Base-by-base conservation (phyloP, 2,888 invertebrate genomes). In the Nomada fucata region DNA sequence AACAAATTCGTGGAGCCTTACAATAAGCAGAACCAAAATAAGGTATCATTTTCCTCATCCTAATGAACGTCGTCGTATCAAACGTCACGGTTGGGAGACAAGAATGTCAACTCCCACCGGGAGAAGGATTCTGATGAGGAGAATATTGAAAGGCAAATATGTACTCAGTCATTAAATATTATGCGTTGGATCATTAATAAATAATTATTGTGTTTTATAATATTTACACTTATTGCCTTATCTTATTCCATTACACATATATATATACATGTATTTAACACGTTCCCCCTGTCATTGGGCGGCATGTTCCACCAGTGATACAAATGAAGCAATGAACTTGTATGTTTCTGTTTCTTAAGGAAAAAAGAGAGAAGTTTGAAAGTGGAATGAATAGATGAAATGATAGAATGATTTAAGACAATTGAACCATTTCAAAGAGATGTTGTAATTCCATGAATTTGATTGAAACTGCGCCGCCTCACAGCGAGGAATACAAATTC, bases 1-100 rank as follows among this genome's bases (percentile, higher is more conserved):
- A 15, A 47, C 75, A 11, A 86, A 61, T 65, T 67, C 60, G 47
- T 93, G 93, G 92, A 89, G 87, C 53, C 74, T 90, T 23, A 90
- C 88, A 9, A 79, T 88, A 0, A 70, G 86, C 9, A 88, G 95
- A 76, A 95, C 93, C 1, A 94, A 95, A 88, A 95, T 97, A 0
- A 95, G 97, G 63, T 95, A 95, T 89, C 95, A 97, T 89, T 97
- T 97, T 89, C 97, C 97, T 0, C 95, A 96, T 61, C 96, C 97
- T 0, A 96, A 95, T 70, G 97, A 97, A 94, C 95, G 95, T 0
- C 96, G 95, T 89, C 95, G 97, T 88, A 95, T 97, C 1, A 95
- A 95, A 57, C 95, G 95, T 11, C 96, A 97, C 85, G 97, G 97
- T 0, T 97, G 96, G 95, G 93, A 95, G 9, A 93, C 95, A 0